These are phyloP conservation scores for Cryptomyrus ogoouensis DNA, from an alignment of 2,113 vertebrate genomes.

Conservation along the genomic window DNA sequence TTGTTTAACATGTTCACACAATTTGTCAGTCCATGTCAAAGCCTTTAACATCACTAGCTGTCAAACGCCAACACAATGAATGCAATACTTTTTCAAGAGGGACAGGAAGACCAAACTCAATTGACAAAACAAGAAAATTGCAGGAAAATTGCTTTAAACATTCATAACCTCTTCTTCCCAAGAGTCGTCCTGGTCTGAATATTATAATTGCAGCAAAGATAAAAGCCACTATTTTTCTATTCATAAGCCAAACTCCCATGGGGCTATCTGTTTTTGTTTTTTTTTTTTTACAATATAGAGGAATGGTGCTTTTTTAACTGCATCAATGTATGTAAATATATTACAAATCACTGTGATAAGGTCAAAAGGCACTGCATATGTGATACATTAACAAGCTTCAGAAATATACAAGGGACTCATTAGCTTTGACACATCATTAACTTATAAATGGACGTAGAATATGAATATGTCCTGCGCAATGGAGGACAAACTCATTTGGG, in stretches of 20 bases:
- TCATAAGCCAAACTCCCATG: background rate
- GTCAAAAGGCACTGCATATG: background rate
- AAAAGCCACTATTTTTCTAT: background rate
- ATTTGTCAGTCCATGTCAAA: background rate
- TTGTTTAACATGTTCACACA: background rate
- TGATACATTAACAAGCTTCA: conserved; percentile 3
- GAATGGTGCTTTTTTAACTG: background rate
- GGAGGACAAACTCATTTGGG: conserved; percentile 10
- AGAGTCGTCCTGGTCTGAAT: background rate
- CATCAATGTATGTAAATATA: conserved; percentile 8
- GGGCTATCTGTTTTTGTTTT: background rate
- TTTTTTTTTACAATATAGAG: background rate
- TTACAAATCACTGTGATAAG: background rate
- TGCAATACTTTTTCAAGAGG: background rate
- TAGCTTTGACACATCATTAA: conserved; percentile 16
- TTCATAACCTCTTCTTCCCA: background rate
- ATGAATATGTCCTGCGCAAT: conserved; percentile 1
- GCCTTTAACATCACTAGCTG: background rate
- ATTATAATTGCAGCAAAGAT: background rate
- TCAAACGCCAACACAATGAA: background rate
- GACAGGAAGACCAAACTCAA: background rate
- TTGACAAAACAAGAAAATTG: background rate
- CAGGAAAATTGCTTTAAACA: background rate
- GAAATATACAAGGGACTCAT: conserved; percentile 14
- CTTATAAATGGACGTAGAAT: conserved; percentile 5